Conservation (phyloP, 2,113 vertebrate species). For the Circaetus cinerascens region DNA sequence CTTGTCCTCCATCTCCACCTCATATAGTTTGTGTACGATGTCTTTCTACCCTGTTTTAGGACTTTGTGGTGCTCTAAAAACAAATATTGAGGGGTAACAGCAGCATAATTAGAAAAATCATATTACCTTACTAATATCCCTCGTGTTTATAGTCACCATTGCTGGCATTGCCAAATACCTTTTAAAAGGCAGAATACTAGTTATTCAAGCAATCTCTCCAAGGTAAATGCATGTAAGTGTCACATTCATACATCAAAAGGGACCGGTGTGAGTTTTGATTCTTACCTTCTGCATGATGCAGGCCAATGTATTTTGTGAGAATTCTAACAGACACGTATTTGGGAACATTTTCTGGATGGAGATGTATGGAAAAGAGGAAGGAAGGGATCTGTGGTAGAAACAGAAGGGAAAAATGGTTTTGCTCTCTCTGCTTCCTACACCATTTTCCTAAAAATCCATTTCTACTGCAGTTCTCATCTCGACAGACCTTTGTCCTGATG, state of each 20-base stretch:
- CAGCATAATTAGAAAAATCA: neutral
- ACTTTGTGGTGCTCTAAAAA: neutral
- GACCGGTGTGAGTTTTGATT: neutral
- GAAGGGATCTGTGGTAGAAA: neutral
- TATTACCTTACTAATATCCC: neutral
- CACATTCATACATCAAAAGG: neutral
- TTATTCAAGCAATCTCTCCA: neutral
- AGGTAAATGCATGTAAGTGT: neutral
- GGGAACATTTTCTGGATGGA: neutral
- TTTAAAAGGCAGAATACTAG: neutral
- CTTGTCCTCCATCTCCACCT: neutral
- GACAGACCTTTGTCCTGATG: neutral
- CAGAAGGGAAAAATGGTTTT: neutral
- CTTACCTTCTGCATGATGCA: neutral
- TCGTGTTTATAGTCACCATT: neutral
- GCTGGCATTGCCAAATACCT: neutral
- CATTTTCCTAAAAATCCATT: rapidly evolving
- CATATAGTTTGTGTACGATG: neutral
- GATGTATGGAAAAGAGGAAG: neutral
- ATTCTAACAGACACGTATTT: neutral
- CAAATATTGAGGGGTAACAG: slow-evolving; percentile 6
- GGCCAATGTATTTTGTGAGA: neutral
- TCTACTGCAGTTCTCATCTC: neutral
- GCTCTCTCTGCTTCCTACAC: neutral
- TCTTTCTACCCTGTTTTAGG: neutral